A percentile compares a stretch with the other conserved stretches of the same genome.
Evolutionary conservation across 2,113 vertebrate species (phyloP).

Genomic region (Pachyramphus minor): DNA sequence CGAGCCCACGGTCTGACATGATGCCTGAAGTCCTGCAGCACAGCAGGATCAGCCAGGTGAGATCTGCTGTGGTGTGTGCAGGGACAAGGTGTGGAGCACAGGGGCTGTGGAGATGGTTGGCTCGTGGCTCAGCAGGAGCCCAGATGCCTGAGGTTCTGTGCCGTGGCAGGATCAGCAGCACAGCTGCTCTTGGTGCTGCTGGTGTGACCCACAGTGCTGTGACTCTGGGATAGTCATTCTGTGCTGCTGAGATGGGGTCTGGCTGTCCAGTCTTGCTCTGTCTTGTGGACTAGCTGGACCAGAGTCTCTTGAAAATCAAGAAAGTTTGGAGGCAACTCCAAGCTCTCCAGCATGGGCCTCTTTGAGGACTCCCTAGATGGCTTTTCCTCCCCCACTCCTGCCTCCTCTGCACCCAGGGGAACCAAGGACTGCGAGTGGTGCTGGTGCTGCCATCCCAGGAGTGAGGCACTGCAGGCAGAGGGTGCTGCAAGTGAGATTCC

Average conservation of each 20-base stretch:
- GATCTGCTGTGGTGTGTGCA: not conserved
- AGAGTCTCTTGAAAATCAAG: not conserved
- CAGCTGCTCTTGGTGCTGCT: not conserved
- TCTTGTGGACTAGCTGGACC: not conserved
- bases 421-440: not conserved
- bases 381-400: not conserved
- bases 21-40: not conserved
- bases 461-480: not conserved
- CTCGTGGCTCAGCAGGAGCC: not conserved
- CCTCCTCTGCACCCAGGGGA: not conserved
- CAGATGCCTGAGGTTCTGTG: not conserved
- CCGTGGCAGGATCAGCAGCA: not conserved
- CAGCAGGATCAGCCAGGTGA: not conserved
- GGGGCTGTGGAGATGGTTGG: not conserved
- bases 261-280: not conserved
- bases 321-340: not conserved
- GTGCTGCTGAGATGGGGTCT: not conserved
- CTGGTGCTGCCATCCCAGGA: not conserved
- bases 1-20: not conserved
- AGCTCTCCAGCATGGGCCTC: not conserved
- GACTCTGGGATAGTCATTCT: not conserved
- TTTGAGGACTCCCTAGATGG: not conserved
- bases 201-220: not conserved
- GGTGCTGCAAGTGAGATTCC: not conserved
- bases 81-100: not conserved